Evolutionary conservation across 2,797 vertebrate genomes (phyloP).

Genomic region (Dryobates pubescens): DNA sequence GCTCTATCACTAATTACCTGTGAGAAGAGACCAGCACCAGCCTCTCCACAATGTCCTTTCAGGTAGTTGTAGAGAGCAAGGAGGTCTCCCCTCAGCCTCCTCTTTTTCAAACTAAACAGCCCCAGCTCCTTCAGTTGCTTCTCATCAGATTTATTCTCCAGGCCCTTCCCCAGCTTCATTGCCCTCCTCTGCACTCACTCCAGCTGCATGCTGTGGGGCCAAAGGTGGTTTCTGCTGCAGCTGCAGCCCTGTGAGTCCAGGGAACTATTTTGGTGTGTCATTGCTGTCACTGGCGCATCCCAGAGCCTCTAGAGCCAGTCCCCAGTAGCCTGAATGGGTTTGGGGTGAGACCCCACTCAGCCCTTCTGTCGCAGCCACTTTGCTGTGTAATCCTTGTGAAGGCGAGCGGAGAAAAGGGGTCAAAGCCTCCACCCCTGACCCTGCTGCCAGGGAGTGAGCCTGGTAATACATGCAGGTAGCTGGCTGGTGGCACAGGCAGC

Average conservation of each 20-base stretch:
- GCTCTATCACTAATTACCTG: no score
- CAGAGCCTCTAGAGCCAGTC: background rate
- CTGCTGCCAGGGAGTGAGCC: rapidly evolving
- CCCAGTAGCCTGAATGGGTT: background rate
- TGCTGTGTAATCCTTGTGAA: background rate
- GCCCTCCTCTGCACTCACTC: no score
- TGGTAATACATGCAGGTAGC: rapidly evolving
- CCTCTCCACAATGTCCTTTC: no score
- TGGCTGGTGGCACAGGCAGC: background rate
- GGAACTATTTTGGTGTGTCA: background rate
- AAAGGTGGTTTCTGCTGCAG: background rate
- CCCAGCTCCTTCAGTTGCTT: no score
- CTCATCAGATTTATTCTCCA: no score
- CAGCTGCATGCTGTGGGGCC: background rate
- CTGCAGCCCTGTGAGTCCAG: background rate
- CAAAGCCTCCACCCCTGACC: background rate
- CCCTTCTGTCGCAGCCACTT: background rate
- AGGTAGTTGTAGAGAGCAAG: no score
- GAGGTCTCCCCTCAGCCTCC: no score
- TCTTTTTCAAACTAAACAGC: no score
- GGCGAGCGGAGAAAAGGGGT: background rate
- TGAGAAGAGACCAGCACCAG: no score
- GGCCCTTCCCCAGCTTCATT: no score
- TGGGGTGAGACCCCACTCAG: background rate
- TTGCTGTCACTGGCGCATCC: no score